Evolutionary conservation across 2,797 vertebrate species (phyloP).

Genomic region (Percopsis omiscomaycus): DNA sequence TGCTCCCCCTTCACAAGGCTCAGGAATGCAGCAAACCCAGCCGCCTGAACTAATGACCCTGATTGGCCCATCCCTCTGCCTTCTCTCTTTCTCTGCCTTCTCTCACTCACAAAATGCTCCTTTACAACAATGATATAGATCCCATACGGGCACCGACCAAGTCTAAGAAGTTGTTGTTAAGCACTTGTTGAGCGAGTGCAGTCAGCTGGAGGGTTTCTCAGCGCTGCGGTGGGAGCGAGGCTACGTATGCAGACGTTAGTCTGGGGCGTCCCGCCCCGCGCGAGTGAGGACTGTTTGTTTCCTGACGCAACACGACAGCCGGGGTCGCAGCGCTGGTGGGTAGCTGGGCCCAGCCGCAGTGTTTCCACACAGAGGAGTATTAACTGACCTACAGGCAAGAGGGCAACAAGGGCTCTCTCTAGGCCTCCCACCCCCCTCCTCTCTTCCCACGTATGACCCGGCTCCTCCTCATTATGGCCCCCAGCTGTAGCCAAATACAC

Average conservation of each 20-base stretch:
- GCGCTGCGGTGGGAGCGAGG: not conserved
- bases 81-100: conserved; percentile 50
- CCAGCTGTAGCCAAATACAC: conserved; percentile 81
- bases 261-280: not conserved
- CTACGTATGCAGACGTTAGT: not conserved
- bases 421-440: conserved; percentile 59
- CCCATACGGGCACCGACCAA: not conserved
- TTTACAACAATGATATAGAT: conserved; percentile 16
- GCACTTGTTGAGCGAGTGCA: conserved; percentile 31
- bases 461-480: conserved; percentile 68
- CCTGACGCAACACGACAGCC: not conserved
- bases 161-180: conserved; percentile 17
- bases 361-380: conserved; percentile 29
- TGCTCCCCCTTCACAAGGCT: conserved; percentile 80
- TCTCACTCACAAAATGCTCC: conserved; percentile 46
- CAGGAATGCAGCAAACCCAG: conserved; percentile 83
- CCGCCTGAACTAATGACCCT: conserved; percentile 86
- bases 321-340: not conserved
- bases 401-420: conserved; percentile 67
- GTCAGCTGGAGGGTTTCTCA: not conserved
- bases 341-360: conserved; percentile 16
- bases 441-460: conserved; percentile 42
- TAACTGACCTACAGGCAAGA: conserved; percentile 53
- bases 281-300: not conserved
- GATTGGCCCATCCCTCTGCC: conserved; percentile 76